These are phyloP conservation scores for Sisor rabdophorus DNA, from an alignment of 2,113 vertebrate species.

Conservation along the genomic window DNA sequence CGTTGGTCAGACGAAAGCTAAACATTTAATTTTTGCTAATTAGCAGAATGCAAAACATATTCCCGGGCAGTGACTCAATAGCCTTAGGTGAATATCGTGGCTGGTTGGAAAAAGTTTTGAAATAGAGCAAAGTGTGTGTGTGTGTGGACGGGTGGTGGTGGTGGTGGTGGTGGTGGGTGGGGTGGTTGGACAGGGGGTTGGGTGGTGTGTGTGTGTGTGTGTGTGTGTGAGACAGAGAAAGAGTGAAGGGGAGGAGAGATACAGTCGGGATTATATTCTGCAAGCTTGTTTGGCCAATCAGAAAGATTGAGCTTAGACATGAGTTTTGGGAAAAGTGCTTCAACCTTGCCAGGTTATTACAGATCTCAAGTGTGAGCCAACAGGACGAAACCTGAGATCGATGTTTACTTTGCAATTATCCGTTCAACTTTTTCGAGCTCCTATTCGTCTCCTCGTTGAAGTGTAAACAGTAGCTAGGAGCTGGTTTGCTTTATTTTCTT, in stretches of 20 bases:
- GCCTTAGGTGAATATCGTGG: slow-evolving; percentile 47
- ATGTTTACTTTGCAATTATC: slow-evolving; percentile 39
- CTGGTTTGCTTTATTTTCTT: neutral
- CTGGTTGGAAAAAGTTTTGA: slow-evolving; percentile 42
- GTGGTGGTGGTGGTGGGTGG: too few relatives aligned
- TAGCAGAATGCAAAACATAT: slow-evolving; percentile 55
- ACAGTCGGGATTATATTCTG: slow-evolving; percentile 12
- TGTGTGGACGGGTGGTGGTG: too few relatives aligned
- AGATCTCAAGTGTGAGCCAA: slow-evolving; percentile 19
- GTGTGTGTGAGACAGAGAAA: neutral
- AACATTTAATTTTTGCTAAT: slow-evolving; percentile 53
- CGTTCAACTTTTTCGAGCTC: slow-evolving; percentile 31
- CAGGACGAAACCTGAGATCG: slow-evolving; percentile 20
- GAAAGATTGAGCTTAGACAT: slow-evolving; percentile 28
- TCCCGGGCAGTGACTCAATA: slow-evolving; percentile 47
- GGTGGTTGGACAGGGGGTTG: too few relatives aligned
- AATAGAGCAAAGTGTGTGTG: slow-evolving; percentile 30
- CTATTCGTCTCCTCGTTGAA: slow-evolving; percentile 5
- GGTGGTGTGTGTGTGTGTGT: neutral
- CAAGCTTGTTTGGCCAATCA: slow-evolving; percentile 30
- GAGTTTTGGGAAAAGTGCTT: slow-evolving; percentile 8
- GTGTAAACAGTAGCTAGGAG: slow-evolving; percentile 34
- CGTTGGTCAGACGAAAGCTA: slow-evolving; percentile 43
- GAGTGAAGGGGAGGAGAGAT: neutral
- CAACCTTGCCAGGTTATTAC: slow-evolving; percentile 9